These are phyloP conservation scores for Pogoniulus pusillus DNA, from an alignment of 2,797 vertebrate genomes.

Conservation along the genomic window DNA sequence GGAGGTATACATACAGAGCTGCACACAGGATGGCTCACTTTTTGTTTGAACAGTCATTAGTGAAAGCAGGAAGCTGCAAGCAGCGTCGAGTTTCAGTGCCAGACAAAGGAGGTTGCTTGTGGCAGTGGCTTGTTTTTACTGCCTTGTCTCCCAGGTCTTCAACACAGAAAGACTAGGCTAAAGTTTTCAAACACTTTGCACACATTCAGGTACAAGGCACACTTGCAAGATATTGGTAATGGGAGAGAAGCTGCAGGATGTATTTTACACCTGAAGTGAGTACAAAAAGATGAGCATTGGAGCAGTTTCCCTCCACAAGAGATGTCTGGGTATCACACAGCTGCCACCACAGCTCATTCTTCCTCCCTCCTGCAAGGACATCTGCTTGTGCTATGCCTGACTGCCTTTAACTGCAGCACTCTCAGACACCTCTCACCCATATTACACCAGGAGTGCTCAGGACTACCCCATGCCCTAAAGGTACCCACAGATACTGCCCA, in stretches of 20 bases:
- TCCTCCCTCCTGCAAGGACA: rapidly evolving
- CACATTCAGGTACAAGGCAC: background rate
- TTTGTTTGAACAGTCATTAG: background rate
- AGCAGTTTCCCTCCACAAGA: background rate
- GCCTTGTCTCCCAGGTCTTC: background rate
- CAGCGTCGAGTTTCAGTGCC: background rate
- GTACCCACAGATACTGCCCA: background rate
- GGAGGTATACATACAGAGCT: background rate
- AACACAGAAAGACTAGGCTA: background rate
- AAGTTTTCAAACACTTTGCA: background rate
- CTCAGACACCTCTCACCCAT: background rate
- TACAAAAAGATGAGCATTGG: background rate
- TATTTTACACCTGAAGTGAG: background rate
- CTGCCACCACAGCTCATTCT: background rate
- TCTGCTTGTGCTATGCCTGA: background rate
- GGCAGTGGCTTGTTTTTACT: background rate
- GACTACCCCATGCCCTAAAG: background rate
- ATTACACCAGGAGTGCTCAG: background rate
- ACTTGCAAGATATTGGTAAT: background rate
- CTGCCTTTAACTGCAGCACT: background rate
- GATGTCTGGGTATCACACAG: background rate
- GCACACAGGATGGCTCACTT: background rate
- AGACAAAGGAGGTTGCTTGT: background rate
- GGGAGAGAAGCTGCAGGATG: background rate
- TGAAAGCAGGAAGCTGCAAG: background rate